Evolutionary conservation across 2,888 invertebrate genomes (phyloP).

Genomic region (Antheraea assamensis): DNA sequence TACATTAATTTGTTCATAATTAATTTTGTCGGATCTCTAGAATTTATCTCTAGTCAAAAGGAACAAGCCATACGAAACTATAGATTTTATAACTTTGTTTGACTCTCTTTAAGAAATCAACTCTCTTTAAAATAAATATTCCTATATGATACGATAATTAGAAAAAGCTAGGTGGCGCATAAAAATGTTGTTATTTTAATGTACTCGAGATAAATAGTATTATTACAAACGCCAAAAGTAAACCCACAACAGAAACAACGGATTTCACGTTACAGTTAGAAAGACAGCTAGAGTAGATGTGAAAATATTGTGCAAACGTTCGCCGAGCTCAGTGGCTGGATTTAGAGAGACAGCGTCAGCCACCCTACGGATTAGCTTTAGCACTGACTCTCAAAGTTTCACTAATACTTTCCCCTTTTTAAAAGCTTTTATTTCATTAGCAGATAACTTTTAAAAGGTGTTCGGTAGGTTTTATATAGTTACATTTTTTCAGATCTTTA

Average conservation of each 20-base stretch:
- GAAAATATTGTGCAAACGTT: slow-evolving; percentile 24
- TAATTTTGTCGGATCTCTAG: too few species aligned
- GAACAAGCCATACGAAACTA: too few species aligned
- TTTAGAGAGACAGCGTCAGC: slow-evolving; percentile 23
- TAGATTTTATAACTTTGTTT: too few species aligned
- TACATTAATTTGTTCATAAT: too few species aligned
- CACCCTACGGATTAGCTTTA: slow-evolving; percentile 18
- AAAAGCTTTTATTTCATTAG: slow-evolving; percentile 2
- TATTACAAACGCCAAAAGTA: slow-evolving; percentile 7
- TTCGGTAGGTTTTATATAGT: background rate
- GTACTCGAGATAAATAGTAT: slow-evolving; percentile 5
- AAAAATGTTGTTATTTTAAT: background rate
- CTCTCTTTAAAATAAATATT: too few species aligned
- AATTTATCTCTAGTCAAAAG: too few species aligned
- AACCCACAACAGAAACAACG: slow-evolving; percentile 11
- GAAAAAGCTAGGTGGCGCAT: background rate
- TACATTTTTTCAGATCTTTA: background rate
- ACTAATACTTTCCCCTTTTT: background rate
- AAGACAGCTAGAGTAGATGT: slow-evolving; percentile 27
- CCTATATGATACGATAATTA: background rate
- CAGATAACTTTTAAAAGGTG: background rate
- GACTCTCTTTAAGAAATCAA: too few species aligned
- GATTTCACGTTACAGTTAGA: background rate
- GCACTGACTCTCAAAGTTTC: slow-evolving; percentile 21
- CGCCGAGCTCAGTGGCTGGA: slow-evolving; percentile 16